These are phyloP conservation scores for Fistularia tabacaria DNA, from an alignment of 2,797 vertebrate genomes.

Conservation along the genomic window DNA sequence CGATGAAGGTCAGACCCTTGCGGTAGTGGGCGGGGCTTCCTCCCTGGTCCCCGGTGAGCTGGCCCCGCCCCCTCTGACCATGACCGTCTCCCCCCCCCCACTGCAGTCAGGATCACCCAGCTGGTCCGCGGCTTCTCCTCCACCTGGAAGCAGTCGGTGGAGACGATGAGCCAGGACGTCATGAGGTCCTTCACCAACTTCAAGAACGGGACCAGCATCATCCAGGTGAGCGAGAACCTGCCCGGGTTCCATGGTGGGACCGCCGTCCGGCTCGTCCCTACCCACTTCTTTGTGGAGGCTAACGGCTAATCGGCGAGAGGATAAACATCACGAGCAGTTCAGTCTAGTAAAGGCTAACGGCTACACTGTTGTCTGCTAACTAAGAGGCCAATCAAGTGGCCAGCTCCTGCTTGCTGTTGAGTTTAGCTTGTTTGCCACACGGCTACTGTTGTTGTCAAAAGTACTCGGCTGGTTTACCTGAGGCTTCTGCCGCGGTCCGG, in stretches of 20 bases:
- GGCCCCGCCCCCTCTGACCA: not conserved
- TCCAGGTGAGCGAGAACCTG: constrained; percentile 74
- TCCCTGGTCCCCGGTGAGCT: too few relatives aligned
- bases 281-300: too few relatives aligned
- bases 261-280: not conserved
- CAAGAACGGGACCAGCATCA: constrained; percentile 91
- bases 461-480: too few relatives aligned
- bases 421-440: not conserved
- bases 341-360: too few relatives aligned
- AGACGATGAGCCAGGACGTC: constrained; percentile 88
- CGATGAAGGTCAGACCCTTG: constrained; percentile 80
- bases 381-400: too few relatives aligned
- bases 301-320: too few relatives aligned
- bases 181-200: constrained; percentile 96
- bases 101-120: constrained; percentile 82
- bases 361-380: too few relatives aligned
- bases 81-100: not conserved
- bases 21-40: not conserved
- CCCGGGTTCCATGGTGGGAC: not conserved
- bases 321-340: too few relatives aligned
- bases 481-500: too few relatives aligned
- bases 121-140: constrained; percentile 84
- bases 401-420: too few relatives aligned
- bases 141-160: constrained; percentile 88
- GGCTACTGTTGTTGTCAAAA: too few relatives aligned